Conservation (phyloP, 2,888 invertebrate genomes). For the Deroplatys truncata region DNA sequence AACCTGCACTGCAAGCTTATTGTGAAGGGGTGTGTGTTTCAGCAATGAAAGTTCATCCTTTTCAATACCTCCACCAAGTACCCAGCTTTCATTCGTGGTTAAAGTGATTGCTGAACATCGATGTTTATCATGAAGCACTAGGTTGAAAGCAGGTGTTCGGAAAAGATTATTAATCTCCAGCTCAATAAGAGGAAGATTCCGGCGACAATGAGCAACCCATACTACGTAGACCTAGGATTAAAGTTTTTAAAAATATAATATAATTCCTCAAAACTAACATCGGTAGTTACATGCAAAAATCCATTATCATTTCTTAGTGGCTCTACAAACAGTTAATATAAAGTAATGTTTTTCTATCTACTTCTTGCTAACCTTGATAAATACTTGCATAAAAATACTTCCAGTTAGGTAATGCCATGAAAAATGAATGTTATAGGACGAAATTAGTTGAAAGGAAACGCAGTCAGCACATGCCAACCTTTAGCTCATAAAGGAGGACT, state of each 20-base stretch:
- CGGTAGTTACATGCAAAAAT: too few species aligned
- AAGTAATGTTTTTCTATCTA: too few species aligned
- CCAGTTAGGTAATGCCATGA: too few species aligned
- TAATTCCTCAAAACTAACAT: too few species aligned
- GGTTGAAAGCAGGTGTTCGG: slow-evolving; percentile 58
- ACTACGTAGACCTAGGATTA: slow-evolving; percentile 52
- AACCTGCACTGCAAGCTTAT: slow-evolving; percentile 38
- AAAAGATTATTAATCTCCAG: slow-evolving; percentile 58
- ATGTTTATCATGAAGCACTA: slow-evolving; percentile 38
- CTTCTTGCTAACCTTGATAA: too few species aligned
- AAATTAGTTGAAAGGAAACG: too few species aligned
- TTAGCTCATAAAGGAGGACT: too few species aligned
- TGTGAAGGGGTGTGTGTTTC: slow-evolving; percentile 55
- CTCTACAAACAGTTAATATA: too few species aligned
- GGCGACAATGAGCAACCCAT: slow-evolving; percentile 60
- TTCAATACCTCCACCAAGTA: slow-evolving; percentile 53
- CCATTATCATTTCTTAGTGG: too few species aligned
- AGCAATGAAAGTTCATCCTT: slow-evolving; percentile 54
- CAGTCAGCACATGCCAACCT: too few species aligned
- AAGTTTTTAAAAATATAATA: background rate
- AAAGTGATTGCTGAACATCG: slow-evolving; percentile 41
- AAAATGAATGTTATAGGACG: too few species aligned
- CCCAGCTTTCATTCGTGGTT: slow-evolving; percentile 49
- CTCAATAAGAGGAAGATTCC: slow-evolving; percentile 57
- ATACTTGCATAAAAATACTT: too few species aligned